Conservation (phyloP, 2,888 invertebrate genomes). For the Scaptomyza parva region DNA sequence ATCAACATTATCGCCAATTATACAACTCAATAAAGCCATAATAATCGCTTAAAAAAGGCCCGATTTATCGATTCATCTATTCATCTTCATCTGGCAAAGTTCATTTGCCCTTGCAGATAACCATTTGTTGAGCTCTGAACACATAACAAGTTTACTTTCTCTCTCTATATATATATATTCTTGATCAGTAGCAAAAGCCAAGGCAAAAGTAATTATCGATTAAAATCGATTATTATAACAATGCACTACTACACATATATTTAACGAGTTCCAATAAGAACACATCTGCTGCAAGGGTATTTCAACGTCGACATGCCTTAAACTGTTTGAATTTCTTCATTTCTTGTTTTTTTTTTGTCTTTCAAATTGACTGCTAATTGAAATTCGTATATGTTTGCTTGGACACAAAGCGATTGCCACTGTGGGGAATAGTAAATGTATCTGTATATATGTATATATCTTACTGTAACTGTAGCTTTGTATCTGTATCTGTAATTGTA, state of each 20-base stretch:
- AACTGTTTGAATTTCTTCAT: neutral
- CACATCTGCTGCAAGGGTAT: neutral
- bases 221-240: neutral
- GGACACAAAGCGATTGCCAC: conserved; percentile 39
- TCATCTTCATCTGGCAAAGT: too few species aligned
- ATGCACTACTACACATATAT: neutral
- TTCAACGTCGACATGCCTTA: neutral
- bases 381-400: conserved; percentile 52
- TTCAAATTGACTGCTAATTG: conserved; percentile 36
- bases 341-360: conserved; percentile 2
- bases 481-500: conserved; percentile 9
- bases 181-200: conserved; percentile 1
- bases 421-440: conserved; percentile 16
- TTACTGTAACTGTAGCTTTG: conserved; percentile 16
- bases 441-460: conserved; percentile 2
- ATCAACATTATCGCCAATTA: conserved; percentile 34
- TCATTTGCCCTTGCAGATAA: neutral
- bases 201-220: neutral
- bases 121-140: neutral
- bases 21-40: conserved; percentile 59
- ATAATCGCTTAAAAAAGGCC: conserved; percentile 11
- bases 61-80: conserved; percentile 3
- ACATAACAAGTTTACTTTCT: neutral
- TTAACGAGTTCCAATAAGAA: neutral
- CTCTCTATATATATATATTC: neutral